These are phyloP conservation scores for Silurus glanis DNA, from an alignment of 2,113 vertebrate species.

Conservation along the genomic window DNA sequence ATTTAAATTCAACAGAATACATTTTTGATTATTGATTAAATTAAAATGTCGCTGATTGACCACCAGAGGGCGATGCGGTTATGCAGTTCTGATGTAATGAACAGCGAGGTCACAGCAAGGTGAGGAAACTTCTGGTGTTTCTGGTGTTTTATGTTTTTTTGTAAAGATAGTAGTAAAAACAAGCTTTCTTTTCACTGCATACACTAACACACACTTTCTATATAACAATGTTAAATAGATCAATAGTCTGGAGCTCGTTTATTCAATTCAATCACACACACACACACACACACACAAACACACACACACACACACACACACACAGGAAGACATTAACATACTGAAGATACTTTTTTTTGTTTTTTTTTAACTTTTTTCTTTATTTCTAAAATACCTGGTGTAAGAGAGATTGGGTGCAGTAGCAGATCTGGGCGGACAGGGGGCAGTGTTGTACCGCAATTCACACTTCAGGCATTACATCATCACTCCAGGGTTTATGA, in stretches of 20 bases:
- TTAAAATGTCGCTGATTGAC: neutral
- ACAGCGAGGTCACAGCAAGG: neutral
- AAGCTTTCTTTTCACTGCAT: too few relatives aligned
- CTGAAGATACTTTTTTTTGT: too few relatives aligned
- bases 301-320: too few relatives aligned
- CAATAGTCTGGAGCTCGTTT: too few relatives aligned
- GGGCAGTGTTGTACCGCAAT: constrained; percentile 26
- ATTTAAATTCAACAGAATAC: neutral
- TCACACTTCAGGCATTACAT: neutral
- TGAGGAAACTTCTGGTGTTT: neutral
- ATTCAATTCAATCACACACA: too few relatives aligned
- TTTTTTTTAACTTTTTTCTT: neutral
- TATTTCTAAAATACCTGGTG: neutral
- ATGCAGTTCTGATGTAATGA: too few relatives aligned
- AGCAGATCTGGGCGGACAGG: neutral
- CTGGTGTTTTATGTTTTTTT: neutral
- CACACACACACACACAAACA: too few relatives aligned
- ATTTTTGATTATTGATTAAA: neutral
- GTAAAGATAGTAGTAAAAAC: too few relatives aligned
- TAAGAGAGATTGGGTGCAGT: neutral
- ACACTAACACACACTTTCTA: too few relatives aligned
- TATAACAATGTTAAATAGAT: too few relatives aligned
- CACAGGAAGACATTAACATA: too few relatives aligned
- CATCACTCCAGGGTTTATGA: neutral
- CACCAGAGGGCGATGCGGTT: neutral